A percentile compares a stretch with the other conserved stretches of the same genome.
Conservation (phyloP, 2,797 vertebrate genomes). For the Pseudomugil gertrudae region DNA sequence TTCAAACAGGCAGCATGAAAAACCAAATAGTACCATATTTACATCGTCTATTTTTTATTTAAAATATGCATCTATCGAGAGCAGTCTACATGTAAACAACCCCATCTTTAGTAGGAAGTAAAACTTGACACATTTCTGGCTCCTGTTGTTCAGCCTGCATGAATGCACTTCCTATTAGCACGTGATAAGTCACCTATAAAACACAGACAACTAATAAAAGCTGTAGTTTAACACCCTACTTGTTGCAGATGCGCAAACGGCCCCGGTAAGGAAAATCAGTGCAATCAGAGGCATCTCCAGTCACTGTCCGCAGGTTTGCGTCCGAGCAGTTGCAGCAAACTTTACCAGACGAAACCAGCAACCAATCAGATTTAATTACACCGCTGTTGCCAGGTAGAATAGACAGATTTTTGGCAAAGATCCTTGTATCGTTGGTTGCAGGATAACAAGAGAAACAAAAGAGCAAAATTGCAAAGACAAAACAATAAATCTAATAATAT, state of each 20-base stretch:
- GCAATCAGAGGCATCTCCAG: background rate
- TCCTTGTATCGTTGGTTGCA: background rate
- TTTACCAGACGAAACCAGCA: background rate
- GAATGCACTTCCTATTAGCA: background rate
- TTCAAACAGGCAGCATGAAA: too few species aligned
- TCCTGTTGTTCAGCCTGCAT: background rate
- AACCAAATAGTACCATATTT: too few species aligned
- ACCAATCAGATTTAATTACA: conserved; percentile 1
- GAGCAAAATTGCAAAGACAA: background rate
- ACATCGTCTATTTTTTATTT: background rate
- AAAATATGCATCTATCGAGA: background rate
- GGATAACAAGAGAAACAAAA: background rate
- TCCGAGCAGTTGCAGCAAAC: background rate
- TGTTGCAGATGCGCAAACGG: conserved; percentile 5
- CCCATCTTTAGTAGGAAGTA: background rate
- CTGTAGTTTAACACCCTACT: background rate
- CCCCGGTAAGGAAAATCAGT: conserved; percentile 2
- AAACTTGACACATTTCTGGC: background rate
- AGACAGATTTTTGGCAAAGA: background rate
- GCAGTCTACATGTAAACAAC: background rate
- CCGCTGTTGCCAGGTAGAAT: conserved; percentile 11
- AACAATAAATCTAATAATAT: background rate
- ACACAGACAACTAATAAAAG: background rate
- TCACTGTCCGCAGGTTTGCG: conserved; percentile 6
- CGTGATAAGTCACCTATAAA: background rate